phyloP scores from a whole-genome alignment of 2,113 vertebrate genomes.

The Rhadina sibilatrix region DNA sequence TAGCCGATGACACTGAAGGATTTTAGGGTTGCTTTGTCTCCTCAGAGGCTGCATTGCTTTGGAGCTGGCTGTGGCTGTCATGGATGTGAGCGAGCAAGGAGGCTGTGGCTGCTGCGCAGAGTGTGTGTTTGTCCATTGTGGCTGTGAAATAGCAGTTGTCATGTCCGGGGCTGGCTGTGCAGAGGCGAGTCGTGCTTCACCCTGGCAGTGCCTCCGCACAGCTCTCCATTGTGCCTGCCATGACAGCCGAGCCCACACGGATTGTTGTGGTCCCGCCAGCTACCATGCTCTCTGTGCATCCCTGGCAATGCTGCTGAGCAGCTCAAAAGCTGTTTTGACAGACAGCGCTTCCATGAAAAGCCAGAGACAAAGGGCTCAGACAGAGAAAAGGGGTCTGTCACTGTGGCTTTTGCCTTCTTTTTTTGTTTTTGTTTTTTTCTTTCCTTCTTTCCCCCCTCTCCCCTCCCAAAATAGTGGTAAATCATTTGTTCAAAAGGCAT shows the following conservation, averaged over 20 bases:
- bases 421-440: too few relatives aligned
- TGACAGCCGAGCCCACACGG: conserved; percentile 13
- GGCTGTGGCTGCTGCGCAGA: background rate
- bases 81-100: background rate
- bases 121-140: background rate
- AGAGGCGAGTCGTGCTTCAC: background rate
- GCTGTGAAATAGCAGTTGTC: background rate
- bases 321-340: conserved; percentile 41
- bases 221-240: conserved; percentile 44
- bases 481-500: background rate
- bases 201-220: background rate
- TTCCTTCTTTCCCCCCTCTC: rapidly evolving
- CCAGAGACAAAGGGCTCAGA: conserved; percentile 29
- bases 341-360: background rate
- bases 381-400: background rate
- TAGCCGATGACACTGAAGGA: background rate
- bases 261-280: background rate
- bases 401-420: background rate
- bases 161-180: background rate
- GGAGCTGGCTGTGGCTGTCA: background rate
- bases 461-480: background rate
- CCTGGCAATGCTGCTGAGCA: conserved; percentile 23
- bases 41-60: background rate
- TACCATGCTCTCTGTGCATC: background rate
- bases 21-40: conserved; percentile 11